phyloP scores from a whole-genome alignment of 1,140 invertebrate genomes.

The Diprion similis region DNA sequence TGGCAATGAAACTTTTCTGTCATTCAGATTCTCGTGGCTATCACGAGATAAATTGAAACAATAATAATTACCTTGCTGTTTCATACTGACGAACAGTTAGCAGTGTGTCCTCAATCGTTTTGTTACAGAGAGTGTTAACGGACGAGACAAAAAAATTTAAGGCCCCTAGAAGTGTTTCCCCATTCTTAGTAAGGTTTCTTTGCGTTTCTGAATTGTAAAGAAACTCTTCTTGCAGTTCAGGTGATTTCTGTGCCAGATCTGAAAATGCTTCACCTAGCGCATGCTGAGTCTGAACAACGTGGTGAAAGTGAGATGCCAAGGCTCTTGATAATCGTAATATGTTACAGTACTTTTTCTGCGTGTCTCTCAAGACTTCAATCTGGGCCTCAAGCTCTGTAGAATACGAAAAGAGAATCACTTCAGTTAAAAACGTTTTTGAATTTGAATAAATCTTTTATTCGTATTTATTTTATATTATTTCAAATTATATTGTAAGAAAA shows the following conservation, averaged over 20 bases:
- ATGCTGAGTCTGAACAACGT: constrained; percentile 87
- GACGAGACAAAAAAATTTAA: constrained; percentile 96
- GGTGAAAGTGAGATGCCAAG: constrained; percentile 86
- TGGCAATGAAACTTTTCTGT: background rate
- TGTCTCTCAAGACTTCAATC: constrained; percentile 90
- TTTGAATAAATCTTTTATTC: constrained; percentile 12
- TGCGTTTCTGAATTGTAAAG: constrained; percentile 95
- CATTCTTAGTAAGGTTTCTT: constrained; percentile 91
- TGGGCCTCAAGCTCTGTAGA: constrained; percentile 86
- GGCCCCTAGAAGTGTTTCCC: constrained; percentile 88
- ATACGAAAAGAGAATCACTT: constrained; percentile 24
- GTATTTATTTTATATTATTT: constrained; percentile 17
- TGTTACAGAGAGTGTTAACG: constrained; percentile 93
- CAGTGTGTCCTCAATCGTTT: constrained; percentile 96
- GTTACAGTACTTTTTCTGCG: constrained; percentile 92
- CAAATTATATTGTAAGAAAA: constrained; percentile 27
- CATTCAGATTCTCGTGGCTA: background rate
- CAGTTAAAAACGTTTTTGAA: constrained; percentile 19
- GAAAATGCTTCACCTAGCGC: constrained; percentile 89
- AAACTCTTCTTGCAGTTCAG: constrained; percentile 94
- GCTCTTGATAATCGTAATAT: constrained; percentile 85
- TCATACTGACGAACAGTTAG: constrained; percentile 94
- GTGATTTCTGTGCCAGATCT: constrained; percentile 93
- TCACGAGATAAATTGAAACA: constrained; percentile 10
- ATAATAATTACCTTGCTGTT: constrained; percentile 74